Conservation (phyloP, 2,113 vertebrate genomes). For the Mesitornis unicolor region DNA sequence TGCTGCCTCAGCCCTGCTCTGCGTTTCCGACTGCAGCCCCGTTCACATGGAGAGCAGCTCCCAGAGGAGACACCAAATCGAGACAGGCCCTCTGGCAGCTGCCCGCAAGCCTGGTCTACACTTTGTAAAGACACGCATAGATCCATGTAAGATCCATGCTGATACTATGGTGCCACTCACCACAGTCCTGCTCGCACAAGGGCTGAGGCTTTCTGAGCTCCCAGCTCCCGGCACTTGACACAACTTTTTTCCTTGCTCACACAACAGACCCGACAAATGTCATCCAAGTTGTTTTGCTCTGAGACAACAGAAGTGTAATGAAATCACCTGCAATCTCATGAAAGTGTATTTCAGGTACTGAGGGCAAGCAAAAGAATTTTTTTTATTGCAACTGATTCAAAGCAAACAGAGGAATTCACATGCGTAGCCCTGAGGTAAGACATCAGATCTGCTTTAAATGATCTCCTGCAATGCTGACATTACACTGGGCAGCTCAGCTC, state of each 20-base stretch:
- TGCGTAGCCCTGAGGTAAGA: background rate
- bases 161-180: no score
- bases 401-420: background rate
- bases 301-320: background rate
- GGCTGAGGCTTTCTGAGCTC: background rate
- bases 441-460: background rate
- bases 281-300: background rate
- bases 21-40: background rate
- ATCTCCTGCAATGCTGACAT: background rate
- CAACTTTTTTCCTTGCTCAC: background rate
- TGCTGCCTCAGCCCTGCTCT: fast-evolving
- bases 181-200: background rate
- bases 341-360: background rate
- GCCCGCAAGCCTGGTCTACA: background rate
- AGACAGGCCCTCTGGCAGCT: background rate
- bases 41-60: background rate
- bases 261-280: background rate
- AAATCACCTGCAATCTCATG: background rate
- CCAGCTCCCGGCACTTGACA: background rate
- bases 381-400: background rate
- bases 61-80: background rate
- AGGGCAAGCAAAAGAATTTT: background rate
- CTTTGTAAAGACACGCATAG: background rate
- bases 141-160: fast-evolving
- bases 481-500: background rate